Conservation (phyloP, 2,113 vertebrate species). For the Takifugu bimaculatus region DNA sequence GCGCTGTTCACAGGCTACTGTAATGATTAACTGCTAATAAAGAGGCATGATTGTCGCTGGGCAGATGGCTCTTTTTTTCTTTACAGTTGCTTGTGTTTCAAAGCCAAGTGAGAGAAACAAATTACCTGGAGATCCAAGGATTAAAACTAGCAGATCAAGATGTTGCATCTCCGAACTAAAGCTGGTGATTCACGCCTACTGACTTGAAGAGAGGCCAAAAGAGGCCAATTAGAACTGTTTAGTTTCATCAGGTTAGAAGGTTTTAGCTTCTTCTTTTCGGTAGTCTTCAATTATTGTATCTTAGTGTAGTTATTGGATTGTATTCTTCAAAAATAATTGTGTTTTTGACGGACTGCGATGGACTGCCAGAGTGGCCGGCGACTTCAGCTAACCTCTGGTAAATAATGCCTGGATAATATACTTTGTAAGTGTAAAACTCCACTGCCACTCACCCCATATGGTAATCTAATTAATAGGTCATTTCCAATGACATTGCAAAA, state of each 20-base stretch:
- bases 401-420: no score
- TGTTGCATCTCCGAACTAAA: slow-evolving; percentile 33
- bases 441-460: no score
- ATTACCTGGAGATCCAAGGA: slow-evolving; percentile 30
- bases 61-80: slow-evolving; percentile 35
- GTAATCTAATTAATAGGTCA: no score
- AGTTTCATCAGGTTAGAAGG: slow-evolving; percentile 16
- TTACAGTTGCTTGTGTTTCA: slow-evolving; percentile 18
- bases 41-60: slow-evolving; percentile 51
- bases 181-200: slow-evolving; percentile 34
- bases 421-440: no score
- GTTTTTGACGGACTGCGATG: no score
- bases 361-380: no score
- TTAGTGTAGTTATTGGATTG: no score
- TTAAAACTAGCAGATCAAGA: slow-evolving; percentile 41
- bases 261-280: neutral
- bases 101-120: slow-evolving; percentile 41
- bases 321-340: no score
- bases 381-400: no score
- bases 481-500: no score
- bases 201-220: slow-evolving; percentile 46
- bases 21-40: slow-evolving; percentile 59
- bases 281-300: no score
- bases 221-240: slow-evolving; percentile 42
- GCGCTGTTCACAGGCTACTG: slow-evolving; percentile 49